Evolutionary conservation across 2,888 invertebrate species (phyloP).

Genomic region (Spatulosminthurus flaviceps): DNA sequence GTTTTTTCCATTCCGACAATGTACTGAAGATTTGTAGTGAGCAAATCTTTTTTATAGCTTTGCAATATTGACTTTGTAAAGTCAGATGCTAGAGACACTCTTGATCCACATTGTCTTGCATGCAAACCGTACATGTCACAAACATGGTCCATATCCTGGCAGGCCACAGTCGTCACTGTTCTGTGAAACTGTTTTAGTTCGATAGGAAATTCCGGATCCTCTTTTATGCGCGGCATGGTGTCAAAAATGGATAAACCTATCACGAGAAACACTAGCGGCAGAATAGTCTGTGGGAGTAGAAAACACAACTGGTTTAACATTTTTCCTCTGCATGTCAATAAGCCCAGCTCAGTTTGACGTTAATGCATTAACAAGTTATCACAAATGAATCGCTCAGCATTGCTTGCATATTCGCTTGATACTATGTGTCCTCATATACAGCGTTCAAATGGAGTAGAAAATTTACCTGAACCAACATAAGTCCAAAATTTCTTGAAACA

Average conservation of each 20-base stretch:
- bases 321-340: no score
- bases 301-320: no score
- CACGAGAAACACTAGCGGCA: constrained; percentile 75
- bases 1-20: constrained; percentile 64
- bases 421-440: no score
- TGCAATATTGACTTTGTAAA: constrained; percentile 42
- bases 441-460: no score
- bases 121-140: constrained; percentile 8
- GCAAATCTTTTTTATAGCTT: constrained; percentile 64
- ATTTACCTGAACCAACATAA: constrained; percentile 59
- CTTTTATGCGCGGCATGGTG: constrained; percentile 67
- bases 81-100: not conserved
- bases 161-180: constrained; percentile 9
- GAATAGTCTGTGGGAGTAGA: constrained; percentile 72
- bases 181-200: constrained; percentile 65
- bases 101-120: not conserved
- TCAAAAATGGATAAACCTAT: constrained; percentile 73
- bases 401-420: no score
- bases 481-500: constrained; percentile 66
- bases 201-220: constrained; percentile 69
- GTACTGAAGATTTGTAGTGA: constrained; percentile 66
- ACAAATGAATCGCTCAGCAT: no score
- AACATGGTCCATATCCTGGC: not conserved
- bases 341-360: no score
- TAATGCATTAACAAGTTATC: no score